Evolutionary conservation across 2,113 vertebrate genomes (phyloP).

Genomic region (Corydoras maculifer): DNA sequence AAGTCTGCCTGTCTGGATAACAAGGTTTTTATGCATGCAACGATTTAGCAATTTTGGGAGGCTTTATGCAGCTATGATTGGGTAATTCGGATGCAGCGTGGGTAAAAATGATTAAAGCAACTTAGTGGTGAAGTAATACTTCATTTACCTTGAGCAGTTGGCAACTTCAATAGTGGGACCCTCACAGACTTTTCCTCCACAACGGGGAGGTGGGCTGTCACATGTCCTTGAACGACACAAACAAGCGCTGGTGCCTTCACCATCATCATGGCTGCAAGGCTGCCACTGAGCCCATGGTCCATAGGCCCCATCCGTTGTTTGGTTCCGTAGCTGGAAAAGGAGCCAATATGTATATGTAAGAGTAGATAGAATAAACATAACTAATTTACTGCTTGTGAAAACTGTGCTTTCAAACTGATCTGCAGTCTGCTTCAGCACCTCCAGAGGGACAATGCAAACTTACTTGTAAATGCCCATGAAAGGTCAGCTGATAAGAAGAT

Average conservation of each 20-base stretch:
- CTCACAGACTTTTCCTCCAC: constrained; percentile 79
- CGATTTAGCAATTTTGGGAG: constrained; percentile 1
- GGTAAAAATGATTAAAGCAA: neutral
- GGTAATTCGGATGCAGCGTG: neutral
- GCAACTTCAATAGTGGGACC: constrained; percentile 86
- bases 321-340: constrained; percentile 75
- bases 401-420: neutral
- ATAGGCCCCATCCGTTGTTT: constrained; percentile 79
- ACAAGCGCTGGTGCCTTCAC: constrained; percentile 81
- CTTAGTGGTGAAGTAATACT: neutral
- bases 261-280: constrained; percentile 84
- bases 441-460: constrained; percentile 1
- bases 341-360: neutral
- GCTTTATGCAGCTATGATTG: neutral
- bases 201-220: constrained; percentile 80
- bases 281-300: constrained; percentile 91
- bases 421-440: neutral
- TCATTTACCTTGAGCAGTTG: constrained; percentile 88
- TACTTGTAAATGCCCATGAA: constrained; percentile 6
- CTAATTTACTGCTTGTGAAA: neutral
- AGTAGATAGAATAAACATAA: neutral
- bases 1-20: neutral
- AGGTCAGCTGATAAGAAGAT: neutral
- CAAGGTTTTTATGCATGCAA: neutral
- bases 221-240: constrained; percentile 85